Conservation (phyloP, 2,113 vertebrate genomes). For the Bettongia penicillata region DNA sequence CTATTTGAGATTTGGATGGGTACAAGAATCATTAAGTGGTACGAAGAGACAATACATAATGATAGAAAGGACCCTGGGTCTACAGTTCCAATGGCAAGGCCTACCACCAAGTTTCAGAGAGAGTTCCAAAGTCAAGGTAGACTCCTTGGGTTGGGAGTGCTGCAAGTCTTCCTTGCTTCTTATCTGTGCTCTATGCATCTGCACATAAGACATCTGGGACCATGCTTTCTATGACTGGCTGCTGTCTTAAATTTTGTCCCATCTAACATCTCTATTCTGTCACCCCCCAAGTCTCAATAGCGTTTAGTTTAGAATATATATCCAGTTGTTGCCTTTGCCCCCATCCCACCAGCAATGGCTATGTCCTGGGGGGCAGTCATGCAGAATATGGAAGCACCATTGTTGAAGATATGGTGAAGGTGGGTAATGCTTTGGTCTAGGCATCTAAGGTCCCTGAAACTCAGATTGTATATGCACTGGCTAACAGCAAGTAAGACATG, state of each 20-base stretch:
- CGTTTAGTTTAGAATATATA: not conserved
- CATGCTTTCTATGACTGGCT: not conserved
- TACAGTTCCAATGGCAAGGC: not conserved
- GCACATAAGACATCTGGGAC: not conserved
- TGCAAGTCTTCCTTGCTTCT: not conserved
- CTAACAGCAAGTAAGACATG: not conserved
- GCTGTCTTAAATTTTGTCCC: not conserved
- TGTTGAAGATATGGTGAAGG: not conserved
- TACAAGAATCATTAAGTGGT: too few species aligned
- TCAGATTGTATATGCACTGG: not conserved
- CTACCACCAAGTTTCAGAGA: not conserved
- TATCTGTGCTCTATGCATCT: not conserved
- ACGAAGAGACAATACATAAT: not conserved
- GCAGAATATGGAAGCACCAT: not conserved
- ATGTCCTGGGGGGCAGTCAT: not conserved
- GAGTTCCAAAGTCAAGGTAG: too few species aligned
- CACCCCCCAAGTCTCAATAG: not conserved
- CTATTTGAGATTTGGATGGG: too few species aligned
- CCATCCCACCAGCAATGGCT: not conserved
- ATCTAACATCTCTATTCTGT: not conserved
- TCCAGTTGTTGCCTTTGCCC: not conserved
- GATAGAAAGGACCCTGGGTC: too few species aligned
- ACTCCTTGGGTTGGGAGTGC: too few species aligned
- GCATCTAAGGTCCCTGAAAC: not conserved
- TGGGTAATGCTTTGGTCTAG: not conserved